Percentiles rank a stretch among this genome's conserved stretches.
phyloP scores from a whole-genome alignment of 2,113 vertebrate species.

The Anguilla rostrata region DNA sequence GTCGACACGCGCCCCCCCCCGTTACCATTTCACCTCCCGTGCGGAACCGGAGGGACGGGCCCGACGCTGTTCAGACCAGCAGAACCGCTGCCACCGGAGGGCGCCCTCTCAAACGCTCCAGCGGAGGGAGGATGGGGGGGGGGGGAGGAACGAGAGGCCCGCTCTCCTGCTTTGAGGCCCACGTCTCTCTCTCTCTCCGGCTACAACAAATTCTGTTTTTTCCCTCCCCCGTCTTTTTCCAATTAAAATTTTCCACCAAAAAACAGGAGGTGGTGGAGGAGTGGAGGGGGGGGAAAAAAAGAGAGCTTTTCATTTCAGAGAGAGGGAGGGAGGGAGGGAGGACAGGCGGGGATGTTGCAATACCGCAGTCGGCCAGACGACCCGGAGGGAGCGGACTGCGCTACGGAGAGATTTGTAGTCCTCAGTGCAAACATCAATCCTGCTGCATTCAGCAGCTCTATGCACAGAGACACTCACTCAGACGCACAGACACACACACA shows the following conservation, averaged over 20 bases:
- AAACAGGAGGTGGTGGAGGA: background rate
- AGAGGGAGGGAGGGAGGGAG: background rate
- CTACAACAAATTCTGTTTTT: background rate
- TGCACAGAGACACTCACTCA: background rate
- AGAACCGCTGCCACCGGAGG: background rate
- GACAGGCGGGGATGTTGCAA: background rate
- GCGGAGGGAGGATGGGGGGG: background rate
- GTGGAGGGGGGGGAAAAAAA: background rate
- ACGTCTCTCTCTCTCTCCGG: background rate
- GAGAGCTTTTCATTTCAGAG: background rate
- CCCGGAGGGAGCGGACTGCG: background rate
- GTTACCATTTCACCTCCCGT: too few relatives aligned
- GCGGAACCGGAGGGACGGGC: background rate
- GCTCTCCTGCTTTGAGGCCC: background rate
- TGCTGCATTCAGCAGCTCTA: background rate
- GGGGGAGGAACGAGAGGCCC: background rate
- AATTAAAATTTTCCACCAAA: conserved; percentile 24
- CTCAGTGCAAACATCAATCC: conserved; percentile 14
- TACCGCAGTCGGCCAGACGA: conserved; percentile 2
- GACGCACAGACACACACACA: background rate
- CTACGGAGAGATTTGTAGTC: conserved; percentile 36
- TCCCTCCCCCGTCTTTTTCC: background rate
- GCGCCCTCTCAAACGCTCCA: background rate
- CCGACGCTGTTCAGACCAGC: background rate
- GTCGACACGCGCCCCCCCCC: too few relatives aligned